phyloP scores from a whole-genome alignment of 2,797 vertebrate genomes.

The Uromys caudimaculatus region DNA sequence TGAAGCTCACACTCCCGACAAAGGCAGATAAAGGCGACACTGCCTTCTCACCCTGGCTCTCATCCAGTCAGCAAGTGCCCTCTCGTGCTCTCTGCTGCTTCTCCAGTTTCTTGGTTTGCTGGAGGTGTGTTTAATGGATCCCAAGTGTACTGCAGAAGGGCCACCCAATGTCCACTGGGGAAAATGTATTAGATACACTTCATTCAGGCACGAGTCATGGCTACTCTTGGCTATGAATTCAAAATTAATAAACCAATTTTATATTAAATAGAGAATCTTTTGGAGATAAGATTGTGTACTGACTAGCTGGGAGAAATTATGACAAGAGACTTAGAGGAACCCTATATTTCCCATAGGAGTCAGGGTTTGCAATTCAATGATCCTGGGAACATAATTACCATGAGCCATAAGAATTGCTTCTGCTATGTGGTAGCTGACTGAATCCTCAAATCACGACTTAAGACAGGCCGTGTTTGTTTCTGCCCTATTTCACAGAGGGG shows the following conservation, averaged over 20 bases:
- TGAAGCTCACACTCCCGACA: not conserved
- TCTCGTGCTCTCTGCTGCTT: not conserved
- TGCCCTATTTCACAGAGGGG: not conserved
- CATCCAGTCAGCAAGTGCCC: not conserved
- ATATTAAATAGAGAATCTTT: slow-evolving; percentile 28
- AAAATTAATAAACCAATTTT: not conserved
- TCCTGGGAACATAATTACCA: not conserved
- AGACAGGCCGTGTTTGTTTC: not conserved
- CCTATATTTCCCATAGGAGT: not conserved
- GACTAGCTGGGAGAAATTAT: not conserved
- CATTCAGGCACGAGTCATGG: not conserved
- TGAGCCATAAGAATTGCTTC: not conserved
- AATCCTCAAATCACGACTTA: not conserved
- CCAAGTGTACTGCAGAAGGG: not conserved
- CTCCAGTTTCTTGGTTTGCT: slow-evolving; percentile 14
- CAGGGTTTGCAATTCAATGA: not conserved
- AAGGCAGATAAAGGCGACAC: not conserved
- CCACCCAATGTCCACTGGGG: not conserved
- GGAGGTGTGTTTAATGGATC: slow-evolving; percentile 21
- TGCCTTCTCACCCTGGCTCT: slow-evolving; percentile 18
- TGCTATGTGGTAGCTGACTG: not conserved
- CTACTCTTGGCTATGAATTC: not conserved
- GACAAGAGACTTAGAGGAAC: not conserved
- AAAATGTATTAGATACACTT: not conserved
- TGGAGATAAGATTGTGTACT: not conserved